Percentiles rank a stretch among this genome's conserved stretches.
Evolutionary conservation across 2,113 vertebrate genomes (phyloP).

Genomic region (Opisthocomus hoazin): DNA sequence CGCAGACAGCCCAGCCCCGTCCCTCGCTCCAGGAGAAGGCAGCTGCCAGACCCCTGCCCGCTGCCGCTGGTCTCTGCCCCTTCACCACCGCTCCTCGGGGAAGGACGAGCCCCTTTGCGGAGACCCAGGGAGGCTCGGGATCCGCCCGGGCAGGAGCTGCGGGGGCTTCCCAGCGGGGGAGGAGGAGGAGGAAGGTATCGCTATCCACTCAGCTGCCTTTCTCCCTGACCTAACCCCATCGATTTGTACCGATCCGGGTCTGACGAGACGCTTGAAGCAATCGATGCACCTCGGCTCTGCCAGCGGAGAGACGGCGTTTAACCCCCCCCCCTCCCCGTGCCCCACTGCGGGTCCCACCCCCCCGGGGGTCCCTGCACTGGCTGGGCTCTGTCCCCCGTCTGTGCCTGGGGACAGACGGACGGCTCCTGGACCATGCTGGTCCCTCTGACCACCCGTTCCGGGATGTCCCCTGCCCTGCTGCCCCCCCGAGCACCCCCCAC

Average conservation of each 20-base stretch:
- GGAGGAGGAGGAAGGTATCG: background rate
- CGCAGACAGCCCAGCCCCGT: background rate
- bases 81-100: rapidly evolving
- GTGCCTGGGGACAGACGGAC: rapidly evolving
- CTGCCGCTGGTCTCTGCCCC: background rate
- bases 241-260: background rate
- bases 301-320: background rate
- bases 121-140: rapidly evolving
- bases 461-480: background rate
- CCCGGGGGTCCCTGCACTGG: background rate
- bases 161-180: background rate
- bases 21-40: background rate
- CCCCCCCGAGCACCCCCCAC: background rate
- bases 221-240: background rate
- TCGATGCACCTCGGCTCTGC: background rate
- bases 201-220: background rate
- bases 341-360: rapidly evolving
- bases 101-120: background rate
- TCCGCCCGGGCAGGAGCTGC: rapidly evolving
- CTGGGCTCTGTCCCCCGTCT: background rate
- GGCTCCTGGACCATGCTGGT: rapidly evolving
- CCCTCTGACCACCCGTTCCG: background rate
- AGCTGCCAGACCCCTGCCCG: rapidly evolving
- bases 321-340: background rate
- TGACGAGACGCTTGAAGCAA: background rate